A percentile compares a stretch with the other conserved stretches of the same genome.
phyloP scores from a whole-genome alignment of 1,140 invertebrate genomes.

The Sinella curviseta region DNA sequence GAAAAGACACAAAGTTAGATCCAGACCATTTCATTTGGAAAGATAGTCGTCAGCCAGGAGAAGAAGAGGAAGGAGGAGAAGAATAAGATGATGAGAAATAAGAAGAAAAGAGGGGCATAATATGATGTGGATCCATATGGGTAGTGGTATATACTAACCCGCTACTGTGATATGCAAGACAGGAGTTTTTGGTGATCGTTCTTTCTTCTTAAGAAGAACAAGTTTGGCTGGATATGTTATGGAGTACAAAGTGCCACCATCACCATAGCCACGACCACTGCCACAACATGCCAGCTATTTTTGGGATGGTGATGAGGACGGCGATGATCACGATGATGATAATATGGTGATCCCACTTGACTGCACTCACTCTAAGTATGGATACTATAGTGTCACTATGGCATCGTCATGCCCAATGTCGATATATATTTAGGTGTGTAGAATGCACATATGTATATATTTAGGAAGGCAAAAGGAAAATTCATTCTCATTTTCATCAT shows the following conservation, averaged over 20 bases:
- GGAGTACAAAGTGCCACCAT: background rate
- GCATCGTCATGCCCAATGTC: too few relatives aligned
- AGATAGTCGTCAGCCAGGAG: background rate
- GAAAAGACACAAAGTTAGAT: slow-evolving; percentile 23
- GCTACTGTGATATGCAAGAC: too few relatives aligned
- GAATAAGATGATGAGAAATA: background rate
- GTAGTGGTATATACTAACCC: too few relatives aligned
- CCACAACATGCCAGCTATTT: background rate
- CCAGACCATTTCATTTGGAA: slow-evolving; percentile 22
- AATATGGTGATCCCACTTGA: background rate
- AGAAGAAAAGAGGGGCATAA: background rate
- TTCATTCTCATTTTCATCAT: slow-evolving; percentile 7
- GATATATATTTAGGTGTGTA: too few relatives aligned
- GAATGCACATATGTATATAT: too few relatives aligned
- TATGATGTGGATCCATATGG: too few relatives aligned
- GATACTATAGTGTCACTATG: too few relatives aligned
- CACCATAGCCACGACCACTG: background rate
- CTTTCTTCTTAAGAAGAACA: background rate
- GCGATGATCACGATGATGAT: background rate
- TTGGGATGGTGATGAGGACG: background rate
- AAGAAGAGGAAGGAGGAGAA: background rate
- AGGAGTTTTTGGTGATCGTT: too few relatives aligned
- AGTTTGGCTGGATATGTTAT: background rate
- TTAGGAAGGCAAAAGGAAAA: too few relatives aligned
- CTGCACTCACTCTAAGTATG: background rate